These are phyloP conservation scores for Trididemnum clinides DNA, from an alignment of 23 tunicate species.

Conservation along the genomic window DNA sequence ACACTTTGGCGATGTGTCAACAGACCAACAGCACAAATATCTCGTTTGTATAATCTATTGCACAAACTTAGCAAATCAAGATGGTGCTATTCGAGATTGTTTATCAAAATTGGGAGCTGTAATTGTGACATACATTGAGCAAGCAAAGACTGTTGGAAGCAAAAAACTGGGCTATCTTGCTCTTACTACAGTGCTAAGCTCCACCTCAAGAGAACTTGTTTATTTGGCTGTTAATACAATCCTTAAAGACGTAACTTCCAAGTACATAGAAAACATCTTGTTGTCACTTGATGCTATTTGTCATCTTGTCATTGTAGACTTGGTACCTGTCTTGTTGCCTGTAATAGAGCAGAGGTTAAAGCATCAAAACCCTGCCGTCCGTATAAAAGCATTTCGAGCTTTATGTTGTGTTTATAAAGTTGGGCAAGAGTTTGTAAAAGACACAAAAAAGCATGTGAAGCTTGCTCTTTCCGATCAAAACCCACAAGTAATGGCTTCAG, in stretches of 20 bases:
- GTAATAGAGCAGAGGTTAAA: conserved; percentile 42
- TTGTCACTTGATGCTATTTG: conserved; percentile 47
- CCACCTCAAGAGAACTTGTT: conserved; percentile 1
- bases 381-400: conserved; percentile 37
- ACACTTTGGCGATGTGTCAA: neutral
- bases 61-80: neutral
- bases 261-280: conserved; percentile 6
- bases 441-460: conserved; percentile 31
- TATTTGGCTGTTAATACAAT: conserved; percentile 74
- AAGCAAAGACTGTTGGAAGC: conserved; percentile 17
- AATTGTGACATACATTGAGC: conserved; percentile 60
- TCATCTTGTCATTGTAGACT: conserved; percentile 37
- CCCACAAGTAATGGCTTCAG: conserved; percentile 74
- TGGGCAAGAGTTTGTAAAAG: conserved; percentile 52
- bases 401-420: conserved; percentile 38
- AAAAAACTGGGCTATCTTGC: conserved; percentile 69
- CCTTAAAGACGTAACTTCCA: conserved; percentile 56
- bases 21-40: conserved; percentile 8
- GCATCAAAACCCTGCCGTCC: conserved; percentile 16
- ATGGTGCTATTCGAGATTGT: neutral
- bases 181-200: conserved; percentile 12
- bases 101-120: conserved; percentile 9
- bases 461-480: conserved; percentile 52
- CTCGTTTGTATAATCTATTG: conserved; percentile 10
- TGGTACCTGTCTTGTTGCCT: conserved; percentile 71